Conservation (phyloP, 2,888 invertebrate genomes). For the Mycalesis mineus region DNA sequence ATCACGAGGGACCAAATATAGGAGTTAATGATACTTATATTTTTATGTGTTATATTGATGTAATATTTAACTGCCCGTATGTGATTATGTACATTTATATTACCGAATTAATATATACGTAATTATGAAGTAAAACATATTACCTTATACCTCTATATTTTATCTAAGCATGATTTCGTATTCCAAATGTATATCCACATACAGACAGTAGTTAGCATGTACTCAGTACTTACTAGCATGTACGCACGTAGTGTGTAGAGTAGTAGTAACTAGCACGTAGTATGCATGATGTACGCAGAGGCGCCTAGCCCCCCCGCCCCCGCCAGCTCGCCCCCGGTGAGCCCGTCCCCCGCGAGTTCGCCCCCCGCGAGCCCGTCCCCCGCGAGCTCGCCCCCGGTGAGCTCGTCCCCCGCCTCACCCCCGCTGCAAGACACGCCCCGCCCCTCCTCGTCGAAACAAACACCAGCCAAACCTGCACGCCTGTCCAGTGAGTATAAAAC, state of each 20-base stretch:
- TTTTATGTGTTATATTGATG: constrained; percentile 14
- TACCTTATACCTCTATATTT: no score
- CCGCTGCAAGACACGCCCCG: constrained; percentile 36
- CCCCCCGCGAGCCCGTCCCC: constrained; percentile 31
- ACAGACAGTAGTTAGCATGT: constrained; percentile 22
- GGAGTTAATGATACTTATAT: background rate
- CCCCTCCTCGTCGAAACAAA: constrained; percentile 58
- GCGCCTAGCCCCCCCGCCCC: constrained; percentile 42
- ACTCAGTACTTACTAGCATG: constrained; percentile 36
- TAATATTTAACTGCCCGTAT: constrained; percentile 4
- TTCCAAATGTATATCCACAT: background rate
- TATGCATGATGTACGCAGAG: constrained; percentile 62
- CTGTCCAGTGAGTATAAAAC: constrained; percentile 70
- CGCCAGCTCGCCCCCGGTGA: constrained; percentile 26
- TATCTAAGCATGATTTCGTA: background rate
- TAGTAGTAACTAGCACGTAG: constrained; percentile 74
- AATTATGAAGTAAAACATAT: no score
- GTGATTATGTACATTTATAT: background rate
- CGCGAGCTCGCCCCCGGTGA: constrained; percentile 29
- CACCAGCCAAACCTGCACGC: constrained; percentile 70
- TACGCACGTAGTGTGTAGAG: constrained; percentile 51
- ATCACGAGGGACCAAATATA: background rate
- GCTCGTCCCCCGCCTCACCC: constrained; percentile 26
- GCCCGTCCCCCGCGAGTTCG: constrained; percentile 26
- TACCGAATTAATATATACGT: no score